Conservation (phyloP, 2,888 invertebrate species). For the Meghimatium bilineatum region DNA sequence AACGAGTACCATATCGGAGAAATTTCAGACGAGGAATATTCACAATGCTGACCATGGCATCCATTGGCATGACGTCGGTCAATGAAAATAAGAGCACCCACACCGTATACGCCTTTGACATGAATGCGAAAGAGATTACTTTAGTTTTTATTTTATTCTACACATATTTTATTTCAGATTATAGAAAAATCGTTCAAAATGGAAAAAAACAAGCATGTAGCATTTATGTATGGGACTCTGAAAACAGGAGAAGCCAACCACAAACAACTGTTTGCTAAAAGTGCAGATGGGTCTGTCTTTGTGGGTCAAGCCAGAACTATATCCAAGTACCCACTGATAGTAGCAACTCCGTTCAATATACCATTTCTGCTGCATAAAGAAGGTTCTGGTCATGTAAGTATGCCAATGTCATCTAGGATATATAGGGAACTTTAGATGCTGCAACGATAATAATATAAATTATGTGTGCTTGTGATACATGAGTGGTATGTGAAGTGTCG, state of each 20-base stretch:
- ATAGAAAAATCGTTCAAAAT: neutral
- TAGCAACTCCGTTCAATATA: constrained; percentile 42
- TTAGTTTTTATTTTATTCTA: too few species aligned
- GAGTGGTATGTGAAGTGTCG: too few species aligned
- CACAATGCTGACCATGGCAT: too few species aligned
- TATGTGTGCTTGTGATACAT: too few species aligned
- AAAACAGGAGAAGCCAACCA: constrained; percentile 39
- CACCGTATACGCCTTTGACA: neutral
- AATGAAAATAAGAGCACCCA: too few species aligned
- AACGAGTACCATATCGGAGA: too few species aligned
- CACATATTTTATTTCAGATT: neutral
- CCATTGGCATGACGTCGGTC: too few species aligned
- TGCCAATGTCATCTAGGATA: too few species aligned
- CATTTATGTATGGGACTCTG: constrained; percentile 47
- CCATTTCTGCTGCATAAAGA: constrained; percentile 46
- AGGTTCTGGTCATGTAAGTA: constrained; percentile 42
- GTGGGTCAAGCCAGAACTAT: constrained; percentile 30
- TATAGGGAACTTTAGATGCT: too few species aligned
- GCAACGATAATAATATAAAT: too few species aligned
- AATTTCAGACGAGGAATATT: too few species aligned
- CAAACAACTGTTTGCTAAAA: constrained; percentile 26
- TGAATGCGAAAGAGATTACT: neutral
- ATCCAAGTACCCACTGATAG: constrained; percentile 31
- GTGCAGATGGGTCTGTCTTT: constrained; percentile 6
- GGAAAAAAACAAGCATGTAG: constrained; percentile 15